Base-by-base conservation (phyloP, 2,113 vertebrate genomes). In the Telmatochromis sp. region DNA sequence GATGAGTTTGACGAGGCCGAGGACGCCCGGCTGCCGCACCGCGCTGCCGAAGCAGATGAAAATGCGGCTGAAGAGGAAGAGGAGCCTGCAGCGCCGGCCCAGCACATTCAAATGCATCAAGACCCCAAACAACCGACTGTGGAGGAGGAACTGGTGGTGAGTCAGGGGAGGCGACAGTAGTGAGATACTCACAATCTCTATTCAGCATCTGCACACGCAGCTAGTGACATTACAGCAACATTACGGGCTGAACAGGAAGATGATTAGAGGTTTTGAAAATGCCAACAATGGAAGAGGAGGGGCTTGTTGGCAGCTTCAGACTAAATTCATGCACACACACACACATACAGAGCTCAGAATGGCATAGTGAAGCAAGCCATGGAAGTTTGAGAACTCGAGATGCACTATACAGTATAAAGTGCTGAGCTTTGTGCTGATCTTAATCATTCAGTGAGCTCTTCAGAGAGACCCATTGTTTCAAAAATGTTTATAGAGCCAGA, bases 1-100 rank as follows among this genome's bases (percentile, higher is more conserved):
- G 98, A 99, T 88, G 99, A 99, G 94, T 99, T 99, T 92, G 99
- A 99, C 85, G 98, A 99, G 95, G 98, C 98, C 0, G 98, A 98
- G 87, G 97, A 98, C 45, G 97, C 97, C 40, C 97, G 92, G 86
- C 96, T 94, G 49, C 97, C 97, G 87, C 97, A 97, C 88, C 81
- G 96, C 10, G 97, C 95, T 4, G 93, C 94, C 51, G 95, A 96
- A 37, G 96, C 96, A n/a, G 94, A 92, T 6, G 88, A 89, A 21
- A 93, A 85, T 23, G 97, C 95, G 28, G 96, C 95, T 3, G 96
- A 88, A 19, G 93, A 90, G 49, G 94, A 94, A 28, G 95, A 95
- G 84, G 92, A 93, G 88, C 88, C 89, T 9, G 91, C 63, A 3
- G 89, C n/a, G 0, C 94, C 54, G 1, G 93, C 80, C 6, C 84